These are phyloP conservation scores for Trissonchulus latispiculum DNA, from an alignment of 2,888 invertebrate genomes.

Conservation along the genomic window DNA sequence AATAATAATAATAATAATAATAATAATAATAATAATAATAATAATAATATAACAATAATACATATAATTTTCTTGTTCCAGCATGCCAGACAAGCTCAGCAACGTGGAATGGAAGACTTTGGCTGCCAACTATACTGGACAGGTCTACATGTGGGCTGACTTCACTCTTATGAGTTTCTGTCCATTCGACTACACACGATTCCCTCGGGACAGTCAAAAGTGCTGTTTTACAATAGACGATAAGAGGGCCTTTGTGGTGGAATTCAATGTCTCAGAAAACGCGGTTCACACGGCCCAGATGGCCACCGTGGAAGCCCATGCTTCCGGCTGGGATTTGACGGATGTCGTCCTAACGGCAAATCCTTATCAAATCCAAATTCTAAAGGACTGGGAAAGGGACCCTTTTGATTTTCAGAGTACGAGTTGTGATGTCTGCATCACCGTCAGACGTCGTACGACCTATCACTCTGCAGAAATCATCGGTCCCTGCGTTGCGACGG, in stretches of 20 bases:
- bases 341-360: constrained; percentile 30
- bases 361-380: constrained; percentile 28
- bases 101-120: constrained; percentile 40
- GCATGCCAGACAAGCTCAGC: too few species aligned
- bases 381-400: constrained; percentile 39
- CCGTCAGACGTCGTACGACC: constrained; percentile 35
- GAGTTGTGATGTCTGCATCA: constrained; percentile 39
- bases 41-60: too few species aligned
- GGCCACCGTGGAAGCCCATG: constrained; percentile 31
- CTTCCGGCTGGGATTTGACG: constrained; percentile 40
- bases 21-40: too few species aligned
- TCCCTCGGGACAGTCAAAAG: constrained; percentile 39
- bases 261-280: not conserved
- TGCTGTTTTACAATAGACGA: constrained; percentile 44
- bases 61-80: too few species aligned
- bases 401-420: constrained; percentile 41
- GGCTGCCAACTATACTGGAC: constrained; percentile 44
- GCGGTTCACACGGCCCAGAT: constrained; percentile 33
- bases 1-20: too few species aligned
- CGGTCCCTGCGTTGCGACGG: constrained; percentile 37
- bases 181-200: constrained; percentile 39
- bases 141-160: constrained; percentile 38
- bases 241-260: constrained; percentile 39
- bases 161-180: constrained; percentile 40
- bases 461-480: constrained; percentile 40